phyloP scores from a whole-genome alignment of 2,113 vertebrate species.

The Laticauda colubrina region DNA sequence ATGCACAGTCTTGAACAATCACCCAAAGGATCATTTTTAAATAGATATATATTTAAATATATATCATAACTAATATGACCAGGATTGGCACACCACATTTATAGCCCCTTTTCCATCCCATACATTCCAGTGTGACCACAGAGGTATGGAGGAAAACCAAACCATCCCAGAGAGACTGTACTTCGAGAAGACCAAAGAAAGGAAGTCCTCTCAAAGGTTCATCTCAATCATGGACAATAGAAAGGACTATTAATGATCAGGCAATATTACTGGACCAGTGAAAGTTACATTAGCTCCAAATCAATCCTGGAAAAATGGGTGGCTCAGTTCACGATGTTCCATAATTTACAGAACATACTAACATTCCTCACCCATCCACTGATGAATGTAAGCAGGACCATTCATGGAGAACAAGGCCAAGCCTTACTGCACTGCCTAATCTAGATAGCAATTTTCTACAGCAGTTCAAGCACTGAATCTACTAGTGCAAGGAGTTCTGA shows the following conservation, averaged over 20 bases:
- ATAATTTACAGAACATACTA: neutral
- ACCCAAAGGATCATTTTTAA: neutral
- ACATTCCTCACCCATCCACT: neutral
- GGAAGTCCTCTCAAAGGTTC: neutral
- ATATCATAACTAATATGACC: neutral
- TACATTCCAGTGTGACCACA: neutral
- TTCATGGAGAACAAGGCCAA: neutral
- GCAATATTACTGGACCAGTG: neutral
- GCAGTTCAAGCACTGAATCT: neutral
- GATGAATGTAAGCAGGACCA: neutral
- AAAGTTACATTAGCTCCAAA: neutral
- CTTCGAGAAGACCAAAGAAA: neutral
- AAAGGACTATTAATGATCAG: neutral
- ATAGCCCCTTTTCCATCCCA: neutral
- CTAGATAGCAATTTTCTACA: neutral
- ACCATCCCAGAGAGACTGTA: neutral
- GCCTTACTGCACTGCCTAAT: neutral
- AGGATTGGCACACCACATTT: neutral
- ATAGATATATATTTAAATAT: neutral
- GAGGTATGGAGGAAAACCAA: neutral
- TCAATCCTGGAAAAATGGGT: neutral
- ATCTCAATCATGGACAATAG: neutral
- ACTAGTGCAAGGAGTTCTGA: neutral
- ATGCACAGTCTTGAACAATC: neutral
- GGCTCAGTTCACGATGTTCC: neutral